Evolutionary conservation across 2,888 invertebrate genomes (phyloP), one percentile per base, ranked within the genome.

Genomic region (Hydraecia micacea): DNA sequence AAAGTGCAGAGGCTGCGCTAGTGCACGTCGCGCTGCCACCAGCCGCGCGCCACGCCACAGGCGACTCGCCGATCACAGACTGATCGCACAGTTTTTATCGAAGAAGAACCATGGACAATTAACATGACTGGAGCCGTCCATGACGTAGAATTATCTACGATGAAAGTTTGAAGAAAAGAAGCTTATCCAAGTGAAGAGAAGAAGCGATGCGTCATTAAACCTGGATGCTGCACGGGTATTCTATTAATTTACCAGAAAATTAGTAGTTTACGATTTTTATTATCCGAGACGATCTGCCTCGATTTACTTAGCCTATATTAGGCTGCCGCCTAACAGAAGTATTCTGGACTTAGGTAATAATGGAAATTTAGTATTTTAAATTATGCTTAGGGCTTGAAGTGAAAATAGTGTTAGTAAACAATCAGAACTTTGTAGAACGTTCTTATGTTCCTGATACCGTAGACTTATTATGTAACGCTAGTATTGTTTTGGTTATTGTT

Each of bases 241-340:
- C 73, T 79, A 62, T 70, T 79, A 77, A 73, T 86, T 79, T 69
- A 62, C 42, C 15, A 62, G 49, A 71, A 86, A 75, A 67, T 79
- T 83, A 76, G 55, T 84, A 72, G 71, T 73, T 58, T 66, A 69
- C 18, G 13, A 15, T 52, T 83, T 36, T 36, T 36, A 72, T 75
- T 84, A 79, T 82, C 42, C 82, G 89, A 90, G 90, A 86, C 52
- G 36, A 83, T 84, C 52, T 75, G 77, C 86, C 90, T 92, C 89
- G 78, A 52, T 65, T 55, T 66, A 85, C 79, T 84, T 85, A 88
- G 91, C 94, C 95, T 95, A 94, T 86, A 93, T 93, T 94, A 95
- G 95, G 95, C 90, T 88, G 15, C 94, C 92, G 95, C 95, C 94
- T 95, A 91, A 85, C 91, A 94, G 91, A 94, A 93, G 92, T 93